Base-by-base conservation (phyloP, 2,113 vertebrate species). In the Pseudopipra pipra region DNA sequence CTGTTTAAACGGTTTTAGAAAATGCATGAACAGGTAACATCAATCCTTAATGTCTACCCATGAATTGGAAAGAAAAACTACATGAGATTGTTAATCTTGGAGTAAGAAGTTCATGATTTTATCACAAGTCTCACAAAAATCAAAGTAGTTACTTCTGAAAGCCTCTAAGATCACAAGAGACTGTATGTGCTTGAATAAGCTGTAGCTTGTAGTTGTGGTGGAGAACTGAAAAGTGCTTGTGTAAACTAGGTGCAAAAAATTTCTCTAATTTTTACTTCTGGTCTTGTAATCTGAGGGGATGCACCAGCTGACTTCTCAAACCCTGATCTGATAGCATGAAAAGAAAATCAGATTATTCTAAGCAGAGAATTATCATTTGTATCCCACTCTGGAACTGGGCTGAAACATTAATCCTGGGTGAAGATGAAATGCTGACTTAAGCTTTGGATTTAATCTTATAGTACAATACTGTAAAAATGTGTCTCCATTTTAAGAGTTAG, bases 321-420 rank as follows among this genome's bases (percentile, higher is more conserved):
- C 80, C 4, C 16, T 67, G 52, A n/a, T 39, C 59, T 49, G 20
- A 17, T 14, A 47, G 43, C 89, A 35, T 0, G 1, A 77, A 92
- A 86, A 55, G 18, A 77, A 86, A 89, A 86, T 62, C 68, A 84
- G 59, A 80, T 90, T 92, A 92, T 78, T 86, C 65, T 70, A 63
- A 92, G 37, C 30, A 67, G 62, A 80, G 72, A 71, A 81, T 90
- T 93, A 35, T 54, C 0, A 0, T 55, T 72, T 9, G 6, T 93
- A 67, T 90, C 33, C 20, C 46, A 55, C 59, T 41, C 46, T 71
- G 47, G 33, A 49, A 63, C 46, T 77, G 46, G 55, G 37, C 58
- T 70, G 76, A 76, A 91, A 46, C 30, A 72, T 59, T 94, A 95
- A 96, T 94, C 85, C 87, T 51, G 88, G 15, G 51, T 74, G 92